Evolutionary conservation across 1,140 invertebrate species (phyloP).

Genomic region (Euura lappo): DNA sequence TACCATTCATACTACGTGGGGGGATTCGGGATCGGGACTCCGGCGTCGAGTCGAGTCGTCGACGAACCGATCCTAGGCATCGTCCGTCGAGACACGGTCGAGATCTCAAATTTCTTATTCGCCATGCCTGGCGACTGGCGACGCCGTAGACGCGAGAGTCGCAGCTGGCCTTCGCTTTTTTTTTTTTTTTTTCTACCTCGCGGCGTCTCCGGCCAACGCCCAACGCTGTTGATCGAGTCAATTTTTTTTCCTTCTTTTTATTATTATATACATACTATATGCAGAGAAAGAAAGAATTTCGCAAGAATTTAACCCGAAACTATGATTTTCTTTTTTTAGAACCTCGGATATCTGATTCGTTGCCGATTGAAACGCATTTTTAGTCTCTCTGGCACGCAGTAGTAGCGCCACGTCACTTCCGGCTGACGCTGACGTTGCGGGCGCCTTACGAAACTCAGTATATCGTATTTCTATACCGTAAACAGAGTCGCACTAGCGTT

Average conservation of each 20-base stretch:
- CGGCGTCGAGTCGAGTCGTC: constrained; percentile 3
- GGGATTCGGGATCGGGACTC: constrained; percentile 25
- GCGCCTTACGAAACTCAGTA: background rate
- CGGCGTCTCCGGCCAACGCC: too few species aligned
- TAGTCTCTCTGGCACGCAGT: too few species aligned
- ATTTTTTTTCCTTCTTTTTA: too few species aligned
- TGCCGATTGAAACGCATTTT: too few species aligned
- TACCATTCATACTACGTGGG: constrained; percentile 44
- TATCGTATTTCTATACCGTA: background rate
- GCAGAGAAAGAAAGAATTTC: too few species aligned
- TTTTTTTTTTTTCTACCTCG: background rate
- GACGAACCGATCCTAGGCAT: background rate
- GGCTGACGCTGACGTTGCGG: background rate
- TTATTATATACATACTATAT: too few species aligned
- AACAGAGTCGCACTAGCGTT: background rate
- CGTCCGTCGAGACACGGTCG: background rate
- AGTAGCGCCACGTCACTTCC: background rate
- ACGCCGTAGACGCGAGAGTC: background rate
- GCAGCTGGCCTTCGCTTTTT: background rate
- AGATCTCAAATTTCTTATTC: background rate
- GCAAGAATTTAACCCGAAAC: too few species aligned
- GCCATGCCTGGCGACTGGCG: background rate
- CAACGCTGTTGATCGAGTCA: too few species aligned
- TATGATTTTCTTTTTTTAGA: too few species aligned
- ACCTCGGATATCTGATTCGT: too few species aligned